These are phyloP conservation scores for Trichonephila inaurata DNA, from an alignment of 1,140 invertebrate genomes.

Conservation along the genomic window DNA sequence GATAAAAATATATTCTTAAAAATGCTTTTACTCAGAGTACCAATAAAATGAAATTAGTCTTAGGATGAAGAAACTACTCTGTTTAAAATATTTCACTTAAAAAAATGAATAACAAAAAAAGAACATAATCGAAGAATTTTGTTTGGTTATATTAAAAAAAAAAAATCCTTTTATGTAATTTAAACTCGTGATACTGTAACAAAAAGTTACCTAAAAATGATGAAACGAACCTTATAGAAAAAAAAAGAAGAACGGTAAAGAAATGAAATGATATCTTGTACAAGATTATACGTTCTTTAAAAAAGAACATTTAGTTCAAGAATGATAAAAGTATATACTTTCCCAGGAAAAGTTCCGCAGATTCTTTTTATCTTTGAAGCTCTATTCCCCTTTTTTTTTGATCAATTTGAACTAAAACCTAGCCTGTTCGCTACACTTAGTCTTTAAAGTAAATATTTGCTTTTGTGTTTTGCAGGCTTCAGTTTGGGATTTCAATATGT, in stretches of 20 bases:
- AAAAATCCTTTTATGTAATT: not conserved
- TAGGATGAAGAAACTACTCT: too few relatives aligned
- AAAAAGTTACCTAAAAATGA: not conserved
- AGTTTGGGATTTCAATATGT: not conserved
- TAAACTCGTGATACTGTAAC: not conserved
- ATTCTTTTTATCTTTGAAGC: not conserved
- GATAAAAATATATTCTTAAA: too few relatives aligned
- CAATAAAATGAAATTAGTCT: too few relatives aligned
- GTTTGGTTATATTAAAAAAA: not conserved
- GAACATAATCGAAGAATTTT: too few relatives aligned
- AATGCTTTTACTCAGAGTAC: too few relatives aligned
- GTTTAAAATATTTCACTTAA: too few relatives aligned
- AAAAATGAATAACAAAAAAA: too few relatives aligned
- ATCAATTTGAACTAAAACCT: not conserved
- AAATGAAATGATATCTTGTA: not conserved
- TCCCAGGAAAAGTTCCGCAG: not conserved
- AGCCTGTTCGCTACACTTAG: not conserved
- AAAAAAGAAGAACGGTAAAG: not conserved
- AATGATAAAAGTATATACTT: not conserved
- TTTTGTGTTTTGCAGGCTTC: not conserved
- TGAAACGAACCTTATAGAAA: not conserved
- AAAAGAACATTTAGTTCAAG: not conserved
- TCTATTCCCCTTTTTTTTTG: not conserved
- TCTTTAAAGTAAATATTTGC: conserved; percentile 12
- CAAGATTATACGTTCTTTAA: not conserved